Evolutionary conservation across 2,797 vertebrate species (phyloP).

Genomic region (Melanotaenia boesemani): DNA sequence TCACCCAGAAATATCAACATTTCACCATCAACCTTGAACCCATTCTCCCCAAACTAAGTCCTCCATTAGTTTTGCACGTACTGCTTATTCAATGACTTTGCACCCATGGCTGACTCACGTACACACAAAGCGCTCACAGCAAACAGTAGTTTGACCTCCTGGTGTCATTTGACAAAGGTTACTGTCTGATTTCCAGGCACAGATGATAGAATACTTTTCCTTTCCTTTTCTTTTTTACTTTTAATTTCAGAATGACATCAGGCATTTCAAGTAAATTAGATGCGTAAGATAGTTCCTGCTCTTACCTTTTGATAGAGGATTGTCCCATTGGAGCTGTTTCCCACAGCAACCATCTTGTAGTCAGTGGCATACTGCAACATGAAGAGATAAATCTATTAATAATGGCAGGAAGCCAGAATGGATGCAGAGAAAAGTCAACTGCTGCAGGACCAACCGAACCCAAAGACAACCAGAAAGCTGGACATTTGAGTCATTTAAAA

Average conservation of each 20-base stretch:
- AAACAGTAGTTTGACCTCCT: constrained; percentile 11
- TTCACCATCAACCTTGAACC: constrained; percentile 31
- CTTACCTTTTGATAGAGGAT: constrained; percentile 88
- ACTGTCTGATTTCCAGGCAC: neutral
- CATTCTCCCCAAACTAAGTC: constrained; percentile 4
- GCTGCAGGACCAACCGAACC: too few species aligned
- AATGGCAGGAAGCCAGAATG: too few species aligned
- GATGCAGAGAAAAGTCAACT: too few species aligned
- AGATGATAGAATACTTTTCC: neutral
- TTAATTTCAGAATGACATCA: neutral
- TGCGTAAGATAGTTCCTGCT: neutral
- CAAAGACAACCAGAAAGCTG: too few species aligned
- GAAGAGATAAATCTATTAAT: constrained; percentile 14
- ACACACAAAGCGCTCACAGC: neutral
- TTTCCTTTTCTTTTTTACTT: neutral
- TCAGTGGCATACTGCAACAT: constrained; percentile 90
- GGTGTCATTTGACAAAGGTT: neutral
- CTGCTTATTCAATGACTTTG: constrained; percentile 27
- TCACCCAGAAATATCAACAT: constrained; percentile 10
- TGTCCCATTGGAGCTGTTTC: constrained; percentile 88
- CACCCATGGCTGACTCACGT: constrained; percentile 14
- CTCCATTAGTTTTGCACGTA: constrained; percentile 8
- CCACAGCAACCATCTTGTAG: constrained; percentile 82
- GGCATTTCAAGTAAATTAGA: neutral
- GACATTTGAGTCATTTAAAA: too few species aligned